Conservation (phyloP, 2,888 invertebrate species). For the Selenia dentaria region DNA sequence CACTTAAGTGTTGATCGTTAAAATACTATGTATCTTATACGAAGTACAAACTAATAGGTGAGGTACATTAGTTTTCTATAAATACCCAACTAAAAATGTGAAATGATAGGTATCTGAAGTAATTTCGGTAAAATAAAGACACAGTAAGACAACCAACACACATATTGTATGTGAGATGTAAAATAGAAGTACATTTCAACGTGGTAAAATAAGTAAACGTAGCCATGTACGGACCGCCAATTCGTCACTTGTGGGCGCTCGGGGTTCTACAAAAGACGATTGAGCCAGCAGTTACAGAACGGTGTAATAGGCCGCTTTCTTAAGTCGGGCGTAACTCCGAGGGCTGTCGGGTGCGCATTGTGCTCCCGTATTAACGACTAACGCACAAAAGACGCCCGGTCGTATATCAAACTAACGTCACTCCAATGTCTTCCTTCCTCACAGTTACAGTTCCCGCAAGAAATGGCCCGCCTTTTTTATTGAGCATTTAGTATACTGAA, state of each 20-base stretch:
- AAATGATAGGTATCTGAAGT: no score
- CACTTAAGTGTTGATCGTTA: no score
- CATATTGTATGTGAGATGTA: background rate
- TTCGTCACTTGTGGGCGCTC: conserved; percentile 29
- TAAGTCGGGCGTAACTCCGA: conserved; percentile 69
- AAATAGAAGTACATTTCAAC: conserved; percentile 7
- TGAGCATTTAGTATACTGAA: conserved; percentile 71
- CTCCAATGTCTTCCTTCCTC: conserved; percentile 82
- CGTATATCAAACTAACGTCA: conserved; percentile 84
- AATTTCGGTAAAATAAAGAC: no score
- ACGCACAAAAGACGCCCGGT: conserved; percentile 76
- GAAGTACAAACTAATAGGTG: no score
- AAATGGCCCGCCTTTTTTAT: conserved; percentile 74
- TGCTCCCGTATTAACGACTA: conserved; percentile 75
- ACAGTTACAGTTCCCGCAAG: conserved; percentile 66
- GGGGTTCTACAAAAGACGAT: conserved; percentile 5
- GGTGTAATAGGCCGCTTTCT: conserved; percentile 57
- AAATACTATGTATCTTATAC: no score
- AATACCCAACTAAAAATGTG: no score
- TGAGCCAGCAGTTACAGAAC: conserved; percentile 20
- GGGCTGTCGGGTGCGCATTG: conserved; percentile 72
- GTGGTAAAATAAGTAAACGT: background rate
- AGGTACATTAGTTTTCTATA: no score
- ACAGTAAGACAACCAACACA: no score
- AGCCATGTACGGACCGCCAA: conserved; percentile 14